Evolutionary conservation across 1,140 invertebrate genomes (phyloP), one percentile per base, ranked within the genome.

Genomic region (Lepidurus couesii): DNA sequence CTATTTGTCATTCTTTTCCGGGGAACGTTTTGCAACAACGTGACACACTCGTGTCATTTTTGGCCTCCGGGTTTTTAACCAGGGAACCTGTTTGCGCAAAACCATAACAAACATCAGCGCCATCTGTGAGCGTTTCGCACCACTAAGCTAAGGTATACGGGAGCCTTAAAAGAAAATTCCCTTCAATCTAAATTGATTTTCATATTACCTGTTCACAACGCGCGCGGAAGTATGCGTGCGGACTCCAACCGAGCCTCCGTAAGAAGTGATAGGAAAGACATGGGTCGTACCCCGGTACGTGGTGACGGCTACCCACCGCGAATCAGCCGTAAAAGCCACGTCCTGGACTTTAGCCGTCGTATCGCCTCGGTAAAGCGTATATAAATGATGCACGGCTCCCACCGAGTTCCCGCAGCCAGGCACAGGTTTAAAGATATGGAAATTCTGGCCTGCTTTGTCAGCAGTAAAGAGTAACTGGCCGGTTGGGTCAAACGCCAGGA

Each of bases 261-360:
- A 99, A n/a, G 96, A 94, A 34, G 95, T 96, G 10, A 99, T 91
- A 1, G 97, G 95, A 87, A 98, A 99, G 74, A 99, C 91, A 84
- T 99, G 98, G 21, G 96, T 98, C 2, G 97, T 99, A 78, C 97
- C 97, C 80, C 97, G 90, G 81, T 97, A 88, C 7, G 97, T 98
- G 42, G 94, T 95, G 1, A 99, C 91, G 16, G 96, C 93, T 10
- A 96, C 91, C 97, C 97, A 99, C 75, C 98, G 91, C 73, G 94
- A 95, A 86, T 99, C 97, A 79, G 90, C 87, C 10, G 95, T 95
- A 85, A 95, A 93, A 75, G 91, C 89, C 84, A 98, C 94, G 83
- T 97, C 93, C 87, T 95, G 88, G 6, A 88, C 87, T 85, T 87
- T 88, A 7, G 89, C 88, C 45, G 86, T 86, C 1, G 89, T 90